Evolutionary conservation across 1,140 invertebrate species (phyloP).

Genomic region (Temnothorax nylanderi): DNA sequence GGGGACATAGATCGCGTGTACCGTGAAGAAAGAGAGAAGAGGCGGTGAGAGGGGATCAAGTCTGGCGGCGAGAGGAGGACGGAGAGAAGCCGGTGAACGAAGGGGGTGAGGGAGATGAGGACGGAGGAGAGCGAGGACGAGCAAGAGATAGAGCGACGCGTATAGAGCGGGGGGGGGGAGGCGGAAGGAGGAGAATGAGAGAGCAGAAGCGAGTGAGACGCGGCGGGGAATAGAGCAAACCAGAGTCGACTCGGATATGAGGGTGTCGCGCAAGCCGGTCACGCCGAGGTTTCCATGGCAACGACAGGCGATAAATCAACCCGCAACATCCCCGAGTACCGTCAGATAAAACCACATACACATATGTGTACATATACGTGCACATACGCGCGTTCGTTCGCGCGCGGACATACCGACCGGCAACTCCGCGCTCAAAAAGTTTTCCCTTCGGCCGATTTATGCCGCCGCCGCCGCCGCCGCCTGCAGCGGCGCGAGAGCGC

Average conservation of each 20-base stretch:
- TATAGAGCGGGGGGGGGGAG: slow-evolving; percentile 1
- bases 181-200: slow-evolving; percentile 18
- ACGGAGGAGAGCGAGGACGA: slow-evolving; percentile 6
- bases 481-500: slow-evolving; percentile 61
- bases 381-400: slow-evolving; percentile 54
- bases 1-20: slow-evolving; percentile 53
- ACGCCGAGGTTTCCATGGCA: slow-evolving; percentile 84
- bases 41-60: slow-evolving; percentile 12
- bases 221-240: slow-evolving; percentile 73
- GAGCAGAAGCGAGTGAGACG: slow-evolving; percentile 54
- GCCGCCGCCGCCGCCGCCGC: slow-evolving; percentile 64
- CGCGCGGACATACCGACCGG: slow-evolving; percentile 69
- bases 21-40: slow-evolving; percentile 27
- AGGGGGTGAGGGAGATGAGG: slow-evolving; percentile 13
- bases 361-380: slow-evolving; percentile 70
- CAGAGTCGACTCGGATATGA: slow-evolving; percentile 82
- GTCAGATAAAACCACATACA: slow-evolving; percentile 79
- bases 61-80: slow-evolving; percentile 41
- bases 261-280: slow-evolving; percentile 84
- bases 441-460: slow-evolving; percentile 78
- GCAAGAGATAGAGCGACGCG: slow-evolving; percentile 14
- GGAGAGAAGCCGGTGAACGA: slow-evolving; percentile 38
- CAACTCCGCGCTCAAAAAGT: slow-evolving; percentile 77
- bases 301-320: slow-evolving; percentile 84
- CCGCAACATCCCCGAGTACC: slow-evolving; percentile 83